Evolutionary conservation across 2,888 invertebrate genomes (phyloP).

Genomic region (Alloplasta piceator): DNA sequence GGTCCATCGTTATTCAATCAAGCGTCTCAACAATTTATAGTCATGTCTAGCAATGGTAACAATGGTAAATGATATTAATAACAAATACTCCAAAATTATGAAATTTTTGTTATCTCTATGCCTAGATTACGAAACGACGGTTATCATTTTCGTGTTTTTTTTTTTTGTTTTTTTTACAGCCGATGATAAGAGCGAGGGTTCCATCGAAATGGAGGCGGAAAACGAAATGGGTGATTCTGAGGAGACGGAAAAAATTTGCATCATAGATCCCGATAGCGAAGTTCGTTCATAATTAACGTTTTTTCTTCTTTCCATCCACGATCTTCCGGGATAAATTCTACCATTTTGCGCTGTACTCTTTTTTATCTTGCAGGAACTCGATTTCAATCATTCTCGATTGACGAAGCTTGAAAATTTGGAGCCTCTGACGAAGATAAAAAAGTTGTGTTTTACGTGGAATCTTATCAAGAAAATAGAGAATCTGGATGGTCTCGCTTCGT

Average conservation of each 20-base stretch:
- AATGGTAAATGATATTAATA: constrained; percentile 39
- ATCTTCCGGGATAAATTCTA: neutral
- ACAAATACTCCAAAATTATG: neutral
- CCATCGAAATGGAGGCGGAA: constrained; percentile 73
- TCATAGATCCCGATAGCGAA: constrained; percentile 87
- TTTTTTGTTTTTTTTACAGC: constrained; percentile 53
- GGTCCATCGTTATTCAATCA: neutral
- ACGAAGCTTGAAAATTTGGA: constrained; percentile 94
- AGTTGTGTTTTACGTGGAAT: constrained; percentile 96
- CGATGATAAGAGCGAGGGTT: constrained; percentile 74
- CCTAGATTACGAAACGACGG: constrained; percentile 31
- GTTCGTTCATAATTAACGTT: constrained; percentile 69
- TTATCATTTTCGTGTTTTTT: constrained; percentile 10
- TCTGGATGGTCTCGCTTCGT: constrained; percentile 88
- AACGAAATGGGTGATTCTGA: constrained; percentile 72
- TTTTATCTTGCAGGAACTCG: constrained; percentile 86
- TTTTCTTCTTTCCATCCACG: constrained; percentile 12
- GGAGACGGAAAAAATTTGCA: constrained; percentile 86
- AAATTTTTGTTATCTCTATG: constrained; percentile 7
- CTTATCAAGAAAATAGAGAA: constrained; percentile 97
- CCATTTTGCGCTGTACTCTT: constrained; percentile 14
- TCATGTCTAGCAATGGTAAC: constrained; percentile 62
- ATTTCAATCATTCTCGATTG: constrained; percentile 95
- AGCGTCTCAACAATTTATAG: neutral
- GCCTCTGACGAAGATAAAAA: constrained; percentile 89